Percentiles rank a stretch among this genome's conserved stretches.
phyloP scores from a whole-genome alignment of 2,888 invertebrate genomes.

The Lasioglossum villosulum region DNA sequence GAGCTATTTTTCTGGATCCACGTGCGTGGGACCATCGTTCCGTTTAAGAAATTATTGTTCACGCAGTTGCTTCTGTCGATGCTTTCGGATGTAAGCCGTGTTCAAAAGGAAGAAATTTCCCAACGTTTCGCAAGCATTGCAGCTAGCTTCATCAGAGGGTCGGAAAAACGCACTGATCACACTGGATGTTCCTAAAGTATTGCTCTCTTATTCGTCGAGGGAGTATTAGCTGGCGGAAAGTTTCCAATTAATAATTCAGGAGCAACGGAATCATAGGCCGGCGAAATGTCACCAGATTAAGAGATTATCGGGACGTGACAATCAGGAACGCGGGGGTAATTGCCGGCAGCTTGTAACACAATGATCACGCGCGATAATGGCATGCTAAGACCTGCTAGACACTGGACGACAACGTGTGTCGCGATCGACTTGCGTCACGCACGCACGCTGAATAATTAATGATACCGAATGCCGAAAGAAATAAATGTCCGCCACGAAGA shows the following conservation, averaged over 20 bases:
- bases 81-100: too few species aligned
- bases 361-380: slow-evolving; percentile 62
- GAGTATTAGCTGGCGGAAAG: neutral
- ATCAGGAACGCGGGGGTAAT: slow-evolving; percentile 58
- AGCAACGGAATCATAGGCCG: slow-evolving; percentile 24
- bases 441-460: slow-evolving; percentile 61
- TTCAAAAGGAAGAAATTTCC: too few species aligned
- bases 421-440: slow-evolving; percentile 62
- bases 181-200: neutral
- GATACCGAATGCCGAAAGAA: slow-evolving; percentile 41
- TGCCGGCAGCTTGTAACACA: slow-evolving; percentile 60
- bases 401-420: slow-evolving; percentile 60
- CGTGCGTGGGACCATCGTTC: slow-evolving; percentile 18
- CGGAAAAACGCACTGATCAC: neutral
- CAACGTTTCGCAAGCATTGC: too few species aligned
- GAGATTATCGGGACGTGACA: slow-evolving; percentile 55
- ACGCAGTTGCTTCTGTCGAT: too few species aligned
- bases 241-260: slow-evolving; percentile 1
- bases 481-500: slow-evolving; percentile 34
- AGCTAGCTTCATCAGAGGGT: too few species aligned
- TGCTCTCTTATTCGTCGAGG: neutral
- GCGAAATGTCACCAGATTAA: slow-evolving; percentile 62
- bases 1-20: slow-evolving; percentile 20
- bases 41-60: slow-evolving; percentile 28
- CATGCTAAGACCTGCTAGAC: slow-evolving; percentile 61